These are phyloP conservation scores for Andrena minutula DNA, from an alignment of 2,888 invertebrate species.

Conservation along the genomic window DNA sequence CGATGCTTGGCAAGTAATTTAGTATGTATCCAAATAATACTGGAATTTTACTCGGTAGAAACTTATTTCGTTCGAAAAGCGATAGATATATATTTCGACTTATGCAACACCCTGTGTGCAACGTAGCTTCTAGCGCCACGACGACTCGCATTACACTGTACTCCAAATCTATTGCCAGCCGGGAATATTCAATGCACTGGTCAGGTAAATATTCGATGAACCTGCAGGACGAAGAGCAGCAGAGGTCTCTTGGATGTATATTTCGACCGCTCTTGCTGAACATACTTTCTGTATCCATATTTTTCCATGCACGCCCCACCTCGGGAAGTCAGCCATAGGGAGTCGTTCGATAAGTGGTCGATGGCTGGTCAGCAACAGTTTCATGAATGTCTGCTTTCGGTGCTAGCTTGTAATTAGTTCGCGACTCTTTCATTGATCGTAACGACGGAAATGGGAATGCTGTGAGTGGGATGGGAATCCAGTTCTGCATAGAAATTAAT, in stretches of 20 bases:
- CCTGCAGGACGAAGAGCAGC: constrained; percentile 57
- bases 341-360: constrained; percentile 15
- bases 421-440: not conserved
- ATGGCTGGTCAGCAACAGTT: not conserved
- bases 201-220: constrained; percentile 82
- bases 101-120: constrained; percentile 35
- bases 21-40: too few species aligned
- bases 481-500: too few species aligned
- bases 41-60: too few species aligned
- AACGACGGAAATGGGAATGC: not conserved
- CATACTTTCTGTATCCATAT: constrained; percentile 23
- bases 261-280: constrained; percentile 22
- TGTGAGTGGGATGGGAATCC: not conserved
- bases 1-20: too few species aligned
- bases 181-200: constrained; percentile 81
- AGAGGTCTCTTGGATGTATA: constrained; percentile 28
- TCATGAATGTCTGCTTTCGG: not conserved
- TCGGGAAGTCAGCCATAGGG: constrained; percentile 10
- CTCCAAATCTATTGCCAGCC: constrained; percentile 77
- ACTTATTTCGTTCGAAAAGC: not conserved
- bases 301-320: constrained; percentile 23
- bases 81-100: not conserved
- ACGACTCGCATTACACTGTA: constrained; percentile 75
- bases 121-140: constrained; percentile 20
- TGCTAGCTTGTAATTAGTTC: constrained; percentile 9